Conservation (phyloP, 2,888 invertebrate species). For the Pristionchus exspectatus region DNA sequence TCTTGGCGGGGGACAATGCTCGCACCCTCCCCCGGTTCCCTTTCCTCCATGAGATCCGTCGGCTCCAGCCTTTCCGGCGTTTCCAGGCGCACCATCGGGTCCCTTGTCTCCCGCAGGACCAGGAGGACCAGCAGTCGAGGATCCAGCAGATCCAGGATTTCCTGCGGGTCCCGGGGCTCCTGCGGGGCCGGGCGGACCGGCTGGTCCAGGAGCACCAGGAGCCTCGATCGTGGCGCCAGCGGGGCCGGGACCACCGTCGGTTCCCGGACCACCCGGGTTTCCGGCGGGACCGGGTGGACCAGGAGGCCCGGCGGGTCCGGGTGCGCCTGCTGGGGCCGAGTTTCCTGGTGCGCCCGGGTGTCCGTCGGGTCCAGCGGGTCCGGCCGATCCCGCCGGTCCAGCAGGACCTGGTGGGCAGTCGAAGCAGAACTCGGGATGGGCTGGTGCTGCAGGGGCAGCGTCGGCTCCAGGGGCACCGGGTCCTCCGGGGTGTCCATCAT, state of each 20-base stretch:
- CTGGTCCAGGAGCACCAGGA: slow-evolving; percentile 51
- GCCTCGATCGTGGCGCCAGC: slow-evolving; percentile 34
- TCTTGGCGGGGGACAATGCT: slow-evolving; percentile 43
- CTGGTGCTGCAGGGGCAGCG: slow-evolving; percentile 28
- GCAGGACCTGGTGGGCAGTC: slow-evolving; percentile 52
- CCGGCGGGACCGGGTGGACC: slow-evolving; percentile 52
- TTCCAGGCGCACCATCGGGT: slow-evolving; percentile 50
- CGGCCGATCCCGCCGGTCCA: slow-evolving; percentile 49
- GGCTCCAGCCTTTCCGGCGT: slow-evolving; percentile 20
- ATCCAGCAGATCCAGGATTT: slow-evolving; percentile 38
- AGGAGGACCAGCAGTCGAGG: slow-evolving; percentile 26
- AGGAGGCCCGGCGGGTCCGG: slow-evolving; percentile 50
- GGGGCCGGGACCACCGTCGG: slow-evolving; percentile 47
- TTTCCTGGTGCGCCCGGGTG: slow-evolving; percentile 45
- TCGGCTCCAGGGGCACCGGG: slow-evolving; percentile 44
- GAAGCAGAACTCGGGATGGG: slow-evolving; percentile 53
- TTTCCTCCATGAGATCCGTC: slow-evolving; percentile 42
- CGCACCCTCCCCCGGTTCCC: slow-evolving; percentile 41
- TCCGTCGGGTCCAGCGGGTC: slow-evolving; percentile 43
- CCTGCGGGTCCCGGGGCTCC: slow-evolving; percentile 51
- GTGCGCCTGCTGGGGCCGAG: slow-evolving; percentile 1
- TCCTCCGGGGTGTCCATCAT: slow-evolving; percentile 25
- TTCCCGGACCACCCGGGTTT: slow-evolving; percentile 35
- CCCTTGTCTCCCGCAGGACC: slow-evolving; percentile 51
- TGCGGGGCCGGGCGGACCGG: slow-evolving; percentile 47